Conservation (phyloP, 2,888 invertebrate genomes). For the Pheosia gnoma region DNA sequence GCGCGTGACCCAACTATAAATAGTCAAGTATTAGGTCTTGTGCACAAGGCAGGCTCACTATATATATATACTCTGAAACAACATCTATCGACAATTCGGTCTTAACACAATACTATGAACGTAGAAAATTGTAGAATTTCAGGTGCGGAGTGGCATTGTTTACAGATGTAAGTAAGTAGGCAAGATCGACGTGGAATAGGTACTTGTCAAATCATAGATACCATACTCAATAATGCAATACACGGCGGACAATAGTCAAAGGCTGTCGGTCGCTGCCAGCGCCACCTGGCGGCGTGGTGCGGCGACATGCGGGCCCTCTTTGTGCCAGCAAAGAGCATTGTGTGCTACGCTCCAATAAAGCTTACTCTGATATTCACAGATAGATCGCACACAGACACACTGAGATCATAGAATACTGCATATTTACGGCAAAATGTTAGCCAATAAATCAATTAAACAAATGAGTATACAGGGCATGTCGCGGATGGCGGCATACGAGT, state of each 20-base stretch:
- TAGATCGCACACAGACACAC: neutral
- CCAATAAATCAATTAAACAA: too few species aligned
- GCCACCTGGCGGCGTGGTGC: slow-evolving; percentile 57
- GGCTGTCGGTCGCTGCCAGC: slow-evolving; percentile 62
- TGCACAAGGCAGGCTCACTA: slow-evolving; percentile 35
- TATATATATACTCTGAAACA: slow-evolving; percentile 13
- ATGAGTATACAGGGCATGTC: too few species aligned
- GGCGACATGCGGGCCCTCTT: slow-evolving; percentile 67
- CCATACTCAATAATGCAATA: slow-evolving; percentile 61
- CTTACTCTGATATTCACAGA: slow-evolving; percentile 39
- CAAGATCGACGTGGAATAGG: too few species aligned
- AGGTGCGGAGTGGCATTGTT: too few species aligned
- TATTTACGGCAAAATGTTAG: neutral
- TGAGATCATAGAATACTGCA: neutral
- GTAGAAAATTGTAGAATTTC: too few species aligned
- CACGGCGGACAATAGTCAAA: slow-evolving; percentile 63
- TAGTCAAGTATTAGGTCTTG: slow-evolving; percentile 24
- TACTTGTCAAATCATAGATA: neutral
- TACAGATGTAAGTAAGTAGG: too few species aligned
- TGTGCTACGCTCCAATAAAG: slow-evolving; percentile 44
- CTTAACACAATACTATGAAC: neutral
- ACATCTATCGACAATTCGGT: slow-evolving; percentile 1
- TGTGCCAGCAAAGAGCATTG: slow-evolving; percentile 59
- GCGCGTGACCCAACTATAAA: slow-evolving; percentile 39
- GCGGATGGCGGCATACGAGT: too few species aligned